Evolutionary conservation across 2,888 invertebrate species (phyloP).

Genomic region (Oxyteleia sp.): DNA sequence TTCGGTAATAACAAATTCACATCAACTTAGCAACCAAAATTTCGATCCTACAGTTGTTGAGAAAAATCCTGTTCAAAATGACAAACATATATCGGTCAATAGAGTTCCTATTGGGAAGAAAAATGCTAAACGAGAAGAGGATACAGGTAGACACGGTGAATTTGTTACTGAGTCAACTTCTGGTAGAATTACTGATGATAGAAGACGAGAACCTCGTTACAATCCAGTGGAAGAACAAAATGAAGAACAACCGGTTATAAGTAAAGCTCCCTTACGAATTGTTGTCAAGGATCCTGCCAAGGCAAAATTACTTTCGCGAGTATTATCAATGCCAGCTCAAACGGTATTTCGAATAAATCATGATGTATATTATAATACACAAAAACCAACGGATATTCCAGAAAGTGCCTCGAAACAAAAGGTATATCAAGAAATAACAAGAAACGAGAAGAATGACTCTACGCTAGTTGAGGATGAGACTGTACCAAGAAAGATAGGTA

Average conservation of each 20-base stretch:
- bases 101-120: slow-evolving; percentile 78
- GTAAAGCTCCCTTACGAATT: slow-evolving; percentile 30
- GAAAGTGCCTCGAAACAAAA: slow-evolving; percentile 4
- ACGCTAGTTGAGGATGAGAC: slow-evolving; percentile 14
- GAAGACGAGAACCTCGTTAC: slow-evolving; percentile 83
- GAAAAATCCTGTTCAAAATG: slow-evolving; percentile 15
- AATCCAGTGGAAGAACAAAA: slow-evolving; percentile 69
- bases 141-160: slow-evolving; percentile 74
- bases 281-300: slow-evolving; percentile 33
- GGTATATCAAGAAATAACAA: slow-evolving; percentile 48
- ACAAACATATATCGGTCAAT: slow-evolving; percentile 74
- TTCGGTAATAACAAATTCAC: too few relatives aligned
- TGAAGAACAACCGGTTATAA: slow-evolving; percentile 18
- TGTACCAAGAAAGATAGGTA: slow-evolving; percentile 36
- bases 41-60: not conserved
- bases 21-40: slow-evolving; percentile 30
- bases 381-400: slow-evolving; percentile 4
- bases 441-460: slow-evolving; percentile 35
- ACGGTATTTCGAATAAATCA: slow-evolving; percentile 51
- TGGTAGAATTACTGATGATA: slow-evolving; percentile 67
- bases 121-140: slow-evolving; percentile 76
- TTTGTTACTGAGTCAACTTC: slow-evolving; percentile 66
- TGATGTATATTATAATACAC: slow-evolving; percentile 19
- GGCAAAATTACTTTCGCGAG: not conserved
- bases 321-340: slow-evolving; percentile 4